Percentiles rank a stretch among this genome's conserved stretches.
Conservation (phyloP, 2,888 invertebrate genomes). For the Plebejus anna region DNA sequence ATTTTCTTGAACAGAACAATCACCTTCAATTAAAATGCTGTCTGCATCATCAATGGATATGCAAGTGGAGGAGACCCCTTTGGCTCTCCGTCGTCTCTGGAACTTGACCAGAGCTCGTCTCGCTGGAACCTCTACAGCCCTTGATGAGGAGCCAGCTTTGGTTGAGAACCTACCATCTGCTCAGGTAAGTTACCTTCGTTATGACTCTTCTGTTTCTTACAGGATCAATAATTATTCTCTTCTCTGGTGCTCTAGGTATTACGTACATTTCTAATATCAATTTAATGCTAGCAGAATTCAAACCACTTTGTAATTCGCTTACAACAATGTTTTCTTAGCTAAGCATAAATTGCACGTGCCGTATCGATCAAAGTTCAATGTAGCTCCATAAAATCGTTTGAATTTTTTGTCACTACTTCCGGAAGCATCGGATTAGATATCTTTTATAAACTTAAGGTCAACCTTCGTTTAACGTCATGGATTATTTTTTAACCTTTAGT, state of each 20-base stretch:
- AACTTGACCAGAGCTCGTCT: conserved; percentile 72
- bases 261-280: neutral
- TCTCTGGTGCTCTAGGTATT: neutral
- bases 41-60: conserved; percentile 80
- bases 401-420: conserved; percentile 9
- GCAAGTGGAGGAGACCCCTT: conserved; percentile 69
- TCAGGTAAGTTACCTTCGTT: conserved; percentile 53
- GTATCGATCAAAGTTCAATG: conserved; percentile 5
- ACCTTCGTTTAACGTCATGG: conserved; percentile 20
- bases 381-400: neutral
- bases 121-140: conserved; percentile 67
- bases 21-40: conserved; percentile 55
- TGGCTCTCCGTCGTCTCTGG: conserved; percentile 74
- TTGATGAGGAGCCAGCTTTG: conserved; percentile 63
- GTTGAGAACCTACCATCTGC: conserved; percentile 66
- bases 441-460: conserved; percentile 6
- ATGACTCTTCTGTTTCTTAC: neutral
- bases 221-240: neutral
- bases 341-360: neutral
- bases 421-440: neutral
- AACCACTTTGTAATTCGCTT: neutral
- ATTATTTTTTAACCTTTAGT: conserved; percentile 22
- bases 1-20: conserved; percentile 28
- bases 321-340: neutral
- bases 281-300: neutral